Evolutionary conservation across 2,797 vertebrate genomes (phyloP).

Genomic region (Apodemus agrarius): DNA sequence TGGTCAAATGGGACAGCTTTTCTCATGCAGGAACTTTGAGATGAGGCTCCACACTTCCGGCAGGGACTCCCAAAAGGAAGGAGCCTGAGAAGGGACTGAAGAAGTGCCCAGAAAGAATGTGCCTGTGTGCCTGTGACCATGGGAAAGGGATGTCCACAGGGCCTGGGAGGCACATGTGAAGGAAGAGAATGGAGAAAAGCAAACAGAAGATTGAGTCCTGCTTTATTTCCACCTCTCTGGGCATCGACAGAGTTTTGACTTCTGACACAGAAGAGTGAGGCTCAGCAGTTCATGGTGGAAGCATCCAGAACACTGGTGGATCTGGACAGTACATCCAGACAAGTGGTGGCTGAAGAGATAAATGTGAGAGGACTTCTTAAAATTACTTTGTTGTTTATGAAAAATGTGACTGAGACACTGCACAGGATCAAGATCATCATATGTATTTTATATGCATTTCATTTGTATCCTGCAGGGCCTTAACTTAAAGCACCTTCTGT

Average conservation of each 20-base stretch:
- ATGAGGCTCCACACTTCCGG: background rate
- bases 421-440: background rate
- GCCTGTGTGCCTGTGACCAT: accelerated
- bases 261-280: background rate
- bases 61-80: background rate
- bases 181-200: background rate
- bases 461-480: background rate
- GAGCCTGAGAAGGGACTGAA: background rate
- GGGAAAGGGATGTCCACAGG: background rate
- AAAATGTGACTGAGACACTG: background rate
- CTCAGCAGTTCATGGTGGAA: background rate
- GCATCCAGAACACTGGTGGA: background rate
- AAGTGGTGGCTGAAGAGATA: background rate
- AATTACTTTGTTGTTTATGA: background rate
- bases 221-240: background rate
- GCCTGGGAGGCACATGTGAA: background rate
- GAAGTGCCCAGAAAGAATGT: background rate
- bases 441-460: background rate
- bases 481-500: background rate
- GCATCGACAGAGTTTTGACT: background rate
- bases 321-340: background rate
- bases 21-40: background rate
- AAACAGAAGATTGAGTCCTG: background rate
- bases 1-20: background rate
- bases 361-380: background rate